Percentiles rank a stretch among this genome's conserved stretches.
phyloP scores from a whole-genome alignment of 2,113 vertebrate species.

The Excalfactoria chinensis region DNA sequence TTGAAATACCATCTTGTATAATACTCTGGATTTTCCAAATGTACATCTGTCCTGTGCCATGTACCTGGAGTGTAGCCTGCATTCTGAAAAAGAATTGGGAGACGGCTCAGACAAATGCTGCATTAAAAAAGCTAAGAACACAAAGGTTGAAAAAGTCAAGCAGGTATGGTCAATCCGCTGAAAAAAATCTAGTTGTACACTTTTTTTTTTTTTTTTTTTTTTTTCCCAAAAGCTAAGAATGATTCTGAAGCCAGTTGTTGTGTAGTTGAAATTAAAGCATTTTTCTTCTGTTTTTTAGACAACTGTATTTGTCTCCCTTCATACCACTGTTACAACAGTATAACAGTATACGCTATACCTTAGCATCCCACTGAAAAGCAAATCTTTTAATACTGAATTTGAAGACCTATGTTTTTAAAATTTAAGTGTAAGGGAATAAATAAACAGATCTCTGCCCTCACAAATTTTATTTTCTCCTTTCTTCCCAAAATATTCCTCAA shows the following conservation, averaged over 20 bases:
- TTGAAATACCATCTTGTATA: constrained; percentile 99
- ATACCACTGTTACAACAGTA: rapidly evolving
- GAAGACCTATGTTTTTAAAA: neutral
- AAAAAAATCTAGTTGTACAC: neutral
- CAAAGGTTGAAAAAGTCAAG: neutral
- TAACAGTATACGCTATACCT: neutral
- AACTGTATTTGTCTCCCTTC: neutral
- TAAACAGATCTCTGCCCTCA: neutral
- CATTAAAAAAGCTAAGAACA: neutral
- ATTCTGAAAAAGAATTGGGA: constrained; percentile 79
- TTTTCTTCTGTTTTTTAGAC: neutral
- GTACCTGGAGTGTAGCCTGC: constrained; percentile 88
- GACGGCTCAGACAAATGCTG: neutral
- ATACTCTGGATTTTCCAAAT: constrained; percentile 98
- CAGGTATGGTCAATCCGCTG: neutral
- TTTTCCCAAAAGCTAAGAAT: neutral
- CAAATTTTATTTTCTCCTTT: neutral
- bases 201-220: neutral
- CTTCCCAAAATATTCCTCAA: neutral
- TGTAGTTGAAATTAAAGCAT: neutral
- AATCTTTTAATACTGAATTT: neutral
- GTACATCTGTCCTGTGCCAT: constrained; percentile 97
- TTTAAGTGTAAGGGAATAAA: neutral
- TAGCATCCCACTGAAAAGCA: neutral
- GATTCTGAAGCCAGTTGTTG: neutral